Conservation (phyloP, 2,113 vertebrate genomes). For the Notarius lentiginosus region DNA sequence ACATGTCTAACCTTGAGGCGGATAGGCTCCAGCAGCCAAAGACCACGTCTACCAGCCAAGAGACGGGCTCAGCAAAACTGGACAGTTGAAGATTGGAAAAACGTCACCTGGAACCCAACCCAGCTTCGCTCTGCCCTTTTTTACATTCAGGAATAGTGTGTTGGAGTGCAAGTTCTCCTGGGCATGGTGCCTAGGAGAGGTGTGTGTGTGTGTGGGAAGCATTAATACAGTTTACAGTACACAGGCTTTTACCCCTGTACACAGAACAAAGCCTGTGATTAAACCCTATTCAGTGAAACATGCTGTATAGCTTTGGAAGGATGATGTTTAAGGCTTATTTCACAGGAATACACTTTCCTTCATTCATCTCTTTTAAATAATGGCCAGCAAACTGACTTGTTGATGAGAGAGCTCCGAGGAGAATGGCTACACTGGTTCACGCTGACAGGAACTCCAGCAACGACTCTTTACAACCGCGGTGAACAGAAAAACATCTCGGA, state of each 20-base stretch:
- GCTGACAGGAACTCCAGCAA: no score
- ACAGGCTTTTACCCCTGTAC: background rate
- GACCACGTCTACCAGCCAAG: no score
- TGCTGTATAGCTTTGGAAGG: background rate
- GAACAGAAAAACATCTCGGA: no score
- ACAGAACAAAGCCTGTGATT: slow-evolving; percentile 33
- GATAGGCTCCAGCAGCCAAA: no score
- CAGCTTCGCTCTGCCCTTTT: slow-evolving; percentile 5
- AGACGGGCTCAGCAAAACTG: background rate
- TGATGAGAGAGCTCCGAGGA: background rate
- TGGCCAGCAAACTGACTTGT: slow-evolving; percentile 3
- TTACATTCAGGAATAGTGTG: slow-evolving; percentile 9
- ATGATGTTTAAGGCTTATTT: slow-evolving; percentile 6
- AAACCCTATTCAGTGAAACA: slow-evolving; percentile 34
- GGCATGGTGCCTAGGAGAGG: slow-evolving; percentile 5
- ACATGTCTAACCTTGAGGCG: no score
- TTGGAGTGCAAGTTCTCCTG: background rate
- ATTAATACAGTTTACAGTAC: slow-evolving; percentile 37
- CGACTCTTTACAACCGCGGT: no score
- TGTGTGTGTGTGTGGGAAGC: background rate
- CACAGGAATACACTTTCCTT: slow-evolving; percentile 16
- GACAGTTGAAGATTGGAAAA: background rate
- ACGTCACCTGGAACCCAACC: background rate
- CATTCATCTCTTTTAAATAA: slow-evolving; percentile 4
- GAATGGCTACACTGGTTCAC: no score